phyloP scores from a whole-genome alignment of 2,888 invertebrate species.

The Lithophane ornitopus region DNA sequence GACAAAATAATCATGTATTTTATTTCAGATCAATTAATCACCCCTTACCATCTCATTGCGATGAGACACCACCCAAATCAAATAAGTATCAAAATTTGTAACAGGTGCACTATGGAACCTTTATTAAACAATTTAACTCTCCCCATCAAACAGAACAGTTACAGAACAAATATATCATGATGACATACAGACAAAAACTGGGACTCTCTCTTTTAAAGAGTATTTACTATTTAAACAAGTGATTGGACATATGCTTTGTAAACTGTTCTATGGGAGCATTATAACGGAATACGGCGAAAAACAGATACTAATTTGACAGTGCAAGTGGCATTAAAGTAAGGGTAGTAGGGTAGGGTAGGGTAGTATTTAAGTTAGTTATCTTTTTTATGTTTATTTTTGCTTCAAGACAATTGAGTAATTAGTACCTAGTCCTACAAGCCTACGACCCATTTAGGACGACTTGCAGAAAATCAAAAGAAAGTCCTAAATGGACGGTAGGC shows the following conservation, averaged over 20 bases:
- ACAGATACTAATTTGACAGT: neutral
- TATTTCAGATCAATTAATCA: neutral
- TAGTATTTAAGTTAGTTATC: neutral
- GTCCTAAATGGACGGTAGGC: no score
- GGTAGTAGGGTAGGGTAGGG: no score
- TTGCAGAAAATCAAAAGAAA: no score
- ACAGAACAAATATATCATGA: slow-evolving; percentile 70
- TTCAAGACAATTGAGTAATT: no score
- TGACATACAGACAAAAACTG: slow-evolving; percentile 59
- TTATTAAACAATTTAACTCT: slow-evolving; percentile 51
- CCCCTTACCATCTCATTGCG: no score
- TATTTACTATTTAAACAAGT: slow-evolving; percentile 64
- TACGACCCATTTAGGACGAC: no score
- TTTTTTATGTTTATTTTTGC: neutral
- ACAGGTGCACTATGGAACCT: slow-evolving; percentile 52
- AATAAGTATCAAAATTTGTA: slow-evolving; percentile 30
- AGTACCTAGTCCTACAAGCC: no score
- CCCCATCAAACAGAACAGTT: slow-evolving; percentile 54
- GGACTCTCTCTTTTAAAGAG: slow-evolving; percentile 40
- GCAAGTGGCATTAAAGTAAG: neutral
- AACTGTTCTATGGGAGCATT: slow-evolving; percentile 1
- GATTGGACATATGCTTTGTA: slow-evolving; percentile 60
- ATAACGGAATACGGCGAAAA: neutral
- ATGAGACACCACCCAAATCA: slow-evolving; percentile 1
- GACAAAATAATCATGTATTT: neutral